Conservation (phyloP, 2,113 vertebrate species). For the Macrotus californicus region DNA sequence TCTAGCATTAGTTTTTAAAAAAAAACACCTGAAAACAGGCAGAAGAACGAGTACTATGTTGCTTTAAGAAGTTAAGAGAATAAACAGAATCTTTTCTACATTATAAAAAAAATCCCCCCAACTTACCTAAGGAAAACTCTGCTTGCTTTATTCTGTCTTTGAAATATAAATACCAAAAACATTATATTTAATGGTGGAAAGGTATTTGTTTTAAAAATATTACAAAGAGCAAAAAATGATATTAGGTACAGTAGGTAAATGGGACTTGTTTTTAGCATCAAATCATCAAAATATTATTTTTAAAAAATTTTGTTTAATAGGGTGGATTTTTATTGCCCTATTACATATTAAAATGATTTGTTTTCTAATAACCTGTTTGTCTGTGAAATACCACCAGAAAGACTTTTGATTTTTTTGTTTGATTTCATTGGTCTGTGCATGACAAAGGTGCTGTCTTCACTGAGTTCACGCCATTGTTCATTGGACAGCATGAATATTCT, state of each 20-base stretch:
- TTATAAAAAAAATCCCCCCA: neutral
- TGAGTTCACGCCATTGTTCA: constrained; percentile 62
- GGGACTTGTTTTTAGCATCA: constrained; percentile 18
- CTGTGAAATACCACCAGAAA: constrained; percentile 45
- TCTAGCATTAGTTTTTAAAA: neutral
- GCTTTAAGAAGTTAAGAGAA: constrained; percentile 23
- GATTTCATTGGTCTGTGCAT: constrained; percentile 72
- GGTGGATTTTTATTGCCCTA: constrained; percentile 64
- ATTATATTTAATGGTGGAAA: constrained; percentile 76
- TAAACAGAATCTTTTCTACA: constrained; percentile 38
- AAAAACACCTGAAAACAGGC: constrained; percentile 32
- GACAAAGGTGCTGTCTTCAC: constrained; percentile 76
- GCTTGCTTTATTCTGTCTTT: constrained; percentile 53
- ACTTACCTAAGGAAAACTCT: constrained; percentile 47
- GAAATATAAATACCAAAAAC: constrained; percentile 46
- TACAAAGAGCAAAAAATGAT: constrained; percentile 31
- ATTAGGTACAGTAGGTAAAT: neutral
- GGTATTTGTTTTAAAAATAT: constrained; percentile 58
- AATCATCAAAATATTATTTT: constrained; percentile 46
- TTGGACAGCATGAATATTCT: constrained; percentile 40
- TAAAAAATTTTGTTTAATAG: neutral
- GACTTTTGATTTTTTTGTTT: constrained; percentile 1
- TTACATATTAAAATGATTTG: neutral
- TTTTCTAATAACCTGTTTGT: constrained; percentile 37
- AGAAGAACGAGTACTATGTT: neutral